Conservation (phyloP, 2,113 vertebrate species). For the Hippolais icterina region DNA sequence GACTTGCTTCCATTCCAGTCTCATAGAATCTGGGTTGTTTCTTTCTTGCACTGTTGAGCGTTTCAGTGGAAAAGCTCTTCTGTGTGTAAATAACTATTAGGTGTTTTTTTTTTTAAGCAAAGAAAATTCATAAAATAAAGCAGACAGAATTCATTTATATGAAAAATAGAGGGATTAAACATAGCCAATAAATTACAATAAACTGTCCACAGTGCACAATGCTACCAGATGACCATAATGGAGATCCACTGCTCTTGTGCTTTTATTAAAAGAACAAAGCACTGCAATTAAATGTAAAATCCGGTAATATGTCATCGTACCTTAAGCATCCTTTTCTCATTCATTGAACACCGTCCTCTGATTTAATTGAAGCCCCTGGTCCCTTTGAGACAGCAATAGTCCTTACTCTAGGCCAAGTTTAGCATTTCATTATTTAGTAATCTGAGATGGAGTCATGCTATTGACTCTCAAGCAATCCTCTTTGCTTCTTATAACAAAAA, state of each 20-base stretch:
- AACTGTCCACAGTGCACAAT: conserved; percentile 55
- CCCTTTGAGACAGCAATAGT: conserved; percentile 56
- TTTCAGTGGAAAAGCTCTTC: not conserved
- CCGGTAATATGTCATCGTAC: conserved; percentile 59
- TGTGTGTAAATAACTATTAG: conserved; percentile 46
- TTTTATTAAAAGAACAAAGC: conserved; percentile 72
- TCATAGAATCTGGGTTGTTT: not conserved
- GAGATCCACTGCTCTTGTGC: conserved; percentile 55
- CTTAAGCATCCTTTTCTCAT: conserved; percentile 62
- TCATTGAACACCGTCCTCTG: conserved; percentile 40
- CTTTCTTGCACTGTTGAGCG: not conserved
- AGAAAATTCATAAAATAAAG: conserved; percentile 33
- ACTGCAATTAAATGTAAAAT: conserved; percentile 68
- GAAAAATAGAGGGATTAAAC: conserved; percentile 48
- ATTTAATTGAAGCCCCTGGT: conserved; percentile 57
- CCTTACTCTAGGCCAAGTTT: conserved; percentile 58
- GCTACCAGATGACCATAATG: conserved; percentile 62
- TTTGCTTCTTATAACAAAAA: conserved; percentile 71
- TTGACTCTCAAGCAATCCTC: conserved; percentile 64
- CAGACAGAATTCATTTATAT: conserved; percentile 47
- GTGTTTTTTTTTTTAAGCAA: not conserved
- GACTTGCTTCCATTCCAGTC: not conserved
- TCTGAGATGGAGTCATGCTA: conserved; percentile 58
- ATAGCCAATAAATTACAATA: conserved; percentile 49
- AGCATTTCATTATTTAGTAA: conserved; percentile 67